Percentiles rank a stretch among this genome's conserved stretches.
Evolutionary conservation across 2,888 invertebrate genomes (phyloP).

Genomic region (Hololepta plana): DNA sequence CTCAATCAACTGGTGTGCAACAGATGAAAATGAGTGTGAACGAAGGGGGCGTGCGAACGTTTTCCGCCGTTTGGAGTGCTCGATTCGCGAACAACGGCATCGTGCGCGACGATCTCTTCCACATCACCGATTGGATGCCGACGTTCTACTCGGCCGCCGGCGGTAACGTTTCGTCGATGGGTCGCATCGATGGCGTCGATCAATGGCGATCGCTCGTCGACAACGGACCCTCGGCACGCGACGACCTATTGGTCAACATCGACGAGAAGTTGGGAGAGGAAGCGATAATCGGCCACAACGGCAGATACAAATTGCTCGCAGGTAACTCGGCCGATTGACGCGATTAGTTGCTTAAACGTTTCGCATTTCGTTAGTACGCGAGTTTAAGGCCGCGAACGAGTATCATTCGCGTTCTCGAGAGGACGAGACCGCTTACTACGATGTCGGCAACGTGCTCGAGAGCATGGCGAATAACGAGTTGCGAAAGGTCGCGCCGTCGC

Average conservation of each 20-base stretch:
- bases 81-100: slow-evolving; percentile 30
- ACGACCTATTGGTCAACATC: slow-evolving; percentile 19
- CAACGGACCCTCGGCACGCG: slow-evolving; percentile 10
- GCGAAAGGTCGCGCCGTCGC: slow-evolving; percentile 11
- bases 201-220: slow-evolving; percentile 21
- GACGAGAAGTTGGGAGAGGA: slow-evolving; percentile 21
- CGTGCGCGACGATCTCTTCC: slow-evolving; percentile 47
- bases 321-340: too few relatives aligned
- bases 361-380: too few relatives aligned
- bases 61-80: slow-evolving; percentile 60
- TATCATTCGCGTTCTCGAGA: too few relatives aligned
- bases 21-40: slow-evolving; percentile 59
- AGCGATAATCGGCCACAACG: slow-evolving; percentile 19
- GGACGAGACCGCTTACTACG: too few relatives aligned
- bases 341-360: too few relatives aligned
- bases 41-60: slow-evolving; percentile 71
- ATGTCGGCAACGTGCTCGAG: too few relatives aligned
- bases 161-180: slow-evolving; percentile 16
- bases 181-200: slow-evolving; percentile 22
- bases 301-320: slow-evolving; percentile 20
- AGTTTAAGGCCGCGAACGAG: too few relatives aligned
- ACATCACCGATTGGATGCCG: slow-evolving; percentile 71
- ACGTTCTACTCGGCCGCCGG: slow-evolving; percentile 33
- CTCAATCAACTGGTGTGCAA: too few relatives aligned
- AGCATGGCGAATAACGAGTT: too few relatives aligned